Evolutionary conservation across 1,140 invertebrate genomes (phyloP).

Genomic region (Diploscapter pachys): DNA sequence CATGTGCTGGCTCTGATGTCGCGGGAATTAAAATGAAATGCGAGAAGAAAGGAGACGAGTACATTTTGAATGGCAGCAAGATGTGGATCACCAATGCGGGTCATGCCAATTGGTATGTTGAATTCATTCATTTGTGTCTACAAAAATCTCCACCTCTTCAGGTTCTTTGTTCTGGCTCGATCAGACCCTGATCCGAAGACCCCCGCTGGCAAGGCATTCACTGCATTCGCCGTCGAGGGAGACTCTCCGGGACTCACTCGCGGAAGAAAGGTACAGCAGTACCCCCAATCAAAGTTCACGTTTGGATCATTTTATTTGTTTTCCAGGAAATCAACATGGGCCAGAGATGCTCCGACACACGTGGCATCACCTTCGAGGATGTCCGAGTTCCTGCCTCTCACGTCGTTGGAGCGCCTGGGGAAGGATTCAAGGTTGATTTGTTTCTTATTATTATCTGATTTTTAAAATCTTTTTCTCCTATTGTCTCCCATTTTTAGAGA

Average conservation of each 20-base stretch:
- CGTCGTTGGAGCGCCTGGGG: slow-evolving; percentile 51
- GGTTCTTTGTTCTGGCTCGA: slow-evolving; percentile 87
- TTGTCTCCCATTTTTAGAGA: background rate
- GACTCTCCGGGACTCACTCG: slow-evolving; percentile 79
- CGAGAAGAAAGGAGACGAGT: slow-evolving; percentile 75
- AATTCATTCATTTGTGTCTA: slow-evolving; percentile 1
- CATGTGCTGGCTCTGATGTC: slow-evolving; percentile 71
- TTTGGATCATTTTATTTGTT: slow-evolving; percentile 28
- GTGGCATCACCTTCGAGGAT: slow-evolving; percentile 94
- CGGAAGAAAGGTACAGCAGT: slow-evolving; percentile 81
- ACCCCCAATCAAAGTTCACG: background rate
- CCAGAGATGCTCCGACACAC: slow-evolving; percentile 88
- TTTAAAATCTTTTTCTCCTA: background rate
- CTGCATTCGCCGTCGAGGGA: slow-evolving; percentile 90
- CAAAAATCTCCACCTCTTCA: slow-evolving; percentile 1
- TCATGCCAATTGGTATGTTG: slow-evolving; percentile 77
- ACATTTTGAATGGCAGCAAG: slow-evolving; percentile 89
- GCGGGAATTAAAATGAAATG: slow-evolving; percentile 79
- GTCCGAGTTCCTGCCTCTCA: slow-evolving; percentile 74
- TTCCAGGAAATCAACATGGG: slow-evolving; percentile 61
- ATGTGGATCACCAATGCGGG: slow-evolving; percentile 99
- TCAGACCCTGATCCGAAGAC: slow-evolving; percentile 88
- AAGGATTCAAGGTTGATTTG: slow-evolving; percentile 41
- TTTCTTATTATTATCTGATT: background rate
- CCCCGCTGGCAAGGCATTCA: slow-evolving; percentile 84